Evolutionary conservation across 2,797 vertebrate species (phyloP).

Genomic region (Lepidocolaptes lacrymiger): DNA sequence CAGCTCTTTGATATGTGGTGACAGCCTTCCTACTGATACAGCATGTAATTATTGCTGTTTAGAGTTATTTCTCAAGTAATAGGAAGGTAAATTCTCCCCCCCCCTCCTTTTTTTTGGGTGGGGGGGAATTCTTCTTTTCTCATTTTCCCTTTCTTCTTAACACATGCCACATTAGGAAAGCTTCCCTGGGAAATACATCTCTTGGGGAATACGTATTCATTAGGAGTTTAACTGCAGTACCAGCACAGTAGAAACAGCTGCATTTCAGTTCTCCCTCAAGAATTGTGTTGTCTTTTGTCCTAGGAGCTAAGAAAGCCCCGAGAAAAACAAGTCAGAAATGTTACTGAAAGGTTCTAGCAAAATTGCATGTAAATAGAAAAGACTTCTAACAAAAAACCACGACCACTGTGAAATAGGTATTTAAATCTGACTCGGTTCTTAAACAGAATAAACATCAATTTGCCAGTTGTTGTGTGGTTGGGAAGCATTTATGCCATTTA

Average conservation of each 20-base stretch:
- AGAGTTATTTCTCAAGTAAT: neutral
- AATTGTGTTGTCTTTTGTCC: slow-evolving; percentile 7
- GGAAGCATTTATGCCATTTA: slow-evolving; percentile 18
- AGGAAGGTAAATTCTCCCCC: neutral
- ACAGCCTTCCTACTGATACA: neutral
- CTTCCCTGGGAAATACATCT: neutral
- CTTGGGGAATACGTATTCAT: neutral
- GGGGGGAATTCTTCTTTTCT: neutral
- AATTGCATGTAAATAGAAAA: slow-evolving; percentile 4
- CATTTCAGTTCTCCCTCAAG: slow-evolving; percentile 22
- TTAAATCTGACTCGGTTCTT: slow-evolving; percentile 3
- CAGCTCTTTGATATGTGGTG: neutral
- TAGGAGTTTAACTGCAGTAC: slow-evolving; percentile 31
- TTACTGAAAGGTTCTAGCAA: neutral
- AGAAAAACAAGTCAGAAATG: neutral
- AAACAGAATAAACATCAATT: slow-evolving; percentile 21
- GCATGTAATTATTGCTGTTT: neutral
- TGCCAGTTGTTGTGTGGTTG: neutral
- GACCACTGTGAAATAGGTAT: neutral
- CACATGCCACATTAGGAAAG: neutral
- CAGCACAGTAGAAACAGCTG: slow-evolving; percentile 42
- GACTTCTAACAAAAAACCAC: neutral
- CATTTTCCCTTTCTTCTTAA: neutral
- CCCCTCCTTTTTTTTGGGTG: neutral
- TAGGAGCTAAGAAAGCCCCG: neutral